Base-by-base conservation (phyloP, 2,888 invertebrate species). In the Meghimatium bilineatum region DNA sequence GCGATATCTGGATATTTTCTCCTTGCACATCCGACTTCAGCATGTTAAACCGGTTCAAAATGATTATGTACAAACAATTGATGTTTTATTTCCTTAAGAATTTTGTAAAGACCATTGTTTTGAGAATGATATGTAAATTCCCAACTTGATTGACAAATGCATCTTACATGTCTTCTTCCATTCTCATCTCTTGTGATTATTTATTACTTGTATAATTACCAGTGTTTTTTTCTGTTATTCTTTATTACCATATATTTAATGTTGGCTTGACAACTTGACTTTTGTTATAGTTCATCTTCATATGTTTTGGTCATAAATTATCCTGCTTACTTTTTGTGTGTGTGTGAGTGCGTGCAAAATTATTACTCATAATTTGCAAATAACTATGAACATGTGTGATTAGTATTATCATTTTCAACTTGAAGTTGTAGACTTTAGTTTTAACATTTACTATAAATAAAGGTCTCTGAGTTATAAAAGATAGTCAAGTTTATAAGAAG, bases 171-270 rank as follows among this genome's bases (percentile, higher is more conserved):
- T n/a, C n/a, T 56, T 56, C 17, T 23, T 23, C 23, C 60, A 63
- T 63, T 63, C n/a, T 63, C n/a, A 63, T 63, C n/a, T 63, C n/a
- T n/a, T 56, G 56, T 56, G n/a, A 63, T 63, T 63, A 63, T 63
- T 63, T 63, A 63, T 63, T 63, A 12, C 26, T 26, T 23, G 26
- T 63, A n/a, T n/a, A 63, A 63, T 63, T 1, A 26, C n/a, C 60
- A 63, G 12, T n/a, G n/a, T n/a, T 63, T 17, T 20, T 10, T n/a
- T n/a, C 60, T 63, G n/a, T 17, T 63, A n/a, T 63, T 6, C 23
- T 63, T 26, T 63, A 5, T n/a, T 63, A n/a, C n/a, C 60, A 26
- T 63, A n/a, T 63, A n/a, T n/a, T 23, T 63, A n/a, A 63, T 63
- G n/a, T n/a, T 3, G 5, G 60, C n/a, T 63, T 63, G 26, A 63